phyloP scores from a whole-genome alignment of 2,113 vertebrate species.

The Athene cunicularia region DNA sequence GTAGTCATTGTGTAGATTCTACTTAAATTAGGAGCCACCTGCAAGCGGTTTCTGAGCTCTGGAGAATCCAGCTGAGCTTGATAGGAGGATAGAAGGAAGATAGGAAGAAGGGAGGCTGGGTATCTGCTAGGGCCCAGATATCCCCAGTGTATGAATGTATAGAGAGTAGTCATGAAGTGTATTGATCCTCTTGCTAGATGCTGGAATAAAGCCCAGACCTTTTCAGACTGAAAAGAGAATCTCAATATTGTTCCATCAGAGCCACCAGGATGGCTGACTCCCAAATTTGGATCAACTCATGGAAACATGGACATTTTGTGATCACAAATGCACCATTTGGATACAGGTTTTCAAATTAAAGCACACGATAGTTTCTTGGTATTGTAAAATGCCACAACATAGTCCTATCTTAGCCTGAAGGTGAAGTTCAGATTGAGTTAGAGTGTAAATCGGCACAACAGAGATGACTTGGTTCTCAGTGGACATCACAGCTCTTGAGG shows the following conservation, averaged over 20 bases:
- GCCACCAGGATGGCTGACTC: background rate
- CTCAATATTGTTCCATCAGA: background rate
- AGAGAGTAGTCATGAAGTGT: background rate
- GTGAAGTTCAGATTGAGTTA: background rate
- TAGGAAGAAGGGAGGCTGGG: background rate
- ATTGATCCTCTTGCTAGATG: background rate
- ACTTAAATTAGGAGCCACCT: conserved; percentile 23
- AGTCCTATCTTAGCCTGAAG: background rate
- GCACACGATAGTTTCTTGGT: background rate
- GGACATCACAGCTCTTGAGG: background rate
- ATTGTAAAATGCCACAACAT: background rate
- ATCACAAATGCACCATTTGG: background rate
- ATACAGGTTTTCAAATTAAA: background rate
- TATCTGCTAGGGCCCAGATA: background rate
- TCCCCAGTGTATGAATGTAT: background rate
- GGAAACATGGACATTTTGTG: background rate
- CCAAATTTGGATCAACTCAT: background rate
- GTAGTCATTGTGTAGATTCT: background rate
- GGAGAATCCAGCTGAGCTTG: background rate
- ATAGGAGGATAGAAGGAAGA: too few relatives aligned
- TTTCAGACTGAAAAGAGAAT: background rate
- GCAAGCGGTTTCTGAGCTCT: conserved; percentile 23
- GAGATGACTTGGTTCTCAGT: background rate
- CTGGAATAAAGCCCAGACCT: conserved; percentile 31
- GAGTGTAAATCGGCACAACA: background rate